A percentile compares a stretch with the other conserved stretches of the same genome.
These are phyloP conservation scores for Argyra leucocephala DNA, from an alignment of 2,888 invertebrate species.

Conservation along the genomic window DNA sequence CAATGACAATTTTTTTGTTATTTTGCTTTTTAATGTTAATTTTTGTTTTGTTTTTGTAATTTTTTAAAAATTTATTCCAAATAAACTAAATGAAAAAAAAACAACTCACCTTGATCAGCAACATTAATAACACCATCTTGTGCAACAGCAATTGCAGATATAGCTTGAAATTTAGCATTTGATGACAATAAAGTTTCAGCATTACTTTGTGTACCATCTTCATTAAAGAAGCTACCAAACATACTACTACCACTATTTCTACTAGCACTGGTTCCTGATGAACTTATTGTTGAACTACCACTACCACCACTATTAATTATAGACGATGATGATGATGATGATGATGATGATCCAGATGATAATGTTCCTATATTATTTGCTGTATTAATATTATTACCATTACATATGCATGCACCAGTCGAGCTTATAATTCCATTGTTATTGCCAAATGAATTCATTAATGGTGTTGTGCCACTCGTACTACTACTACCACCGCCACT, in stretches of 20 bases:
- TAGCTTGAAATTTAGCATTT: constrained; percentile 79
- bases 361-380: constrained; percentile 4
- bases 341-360: background rate
- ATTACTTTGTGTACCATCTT: constrained; percentile 50
- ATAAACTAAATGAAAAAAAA: constrained; percentile 10
- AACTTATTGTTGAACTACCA: constrained; percentile 26
- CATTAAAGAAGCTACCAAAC: constrained; percentile 33
- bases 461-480: constrained; percentile 35
- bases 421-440: background rate
- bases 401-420: constrained; percentile 19
- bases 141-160: constrained; percentile 83
- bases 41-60: background rate
- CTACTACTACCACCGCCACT: constrained; percentile 36
- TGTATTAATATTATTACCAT: constrained; percentile 20
- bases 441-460: constrained; percentile 10
- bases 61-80: background rate
- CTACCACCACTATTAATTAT: constrained; percentile 31
- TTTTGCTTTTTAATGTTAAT: no score
- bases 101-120: constrained; percentile 76
- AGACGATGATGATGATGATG: constrained; percentile 37
- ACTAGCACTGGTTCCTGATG: constrained; percentile 16
- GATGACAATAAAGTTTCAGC: constrained; percentile 80
- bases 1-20: no score
- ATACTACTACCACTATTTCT: background rate
- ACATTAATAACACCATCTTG: constrained; percentile 93